Evolutionary conservation across 2,888 invertebrate genomes (phyloP).

Genomic region (Clivina fossor): DNA sequence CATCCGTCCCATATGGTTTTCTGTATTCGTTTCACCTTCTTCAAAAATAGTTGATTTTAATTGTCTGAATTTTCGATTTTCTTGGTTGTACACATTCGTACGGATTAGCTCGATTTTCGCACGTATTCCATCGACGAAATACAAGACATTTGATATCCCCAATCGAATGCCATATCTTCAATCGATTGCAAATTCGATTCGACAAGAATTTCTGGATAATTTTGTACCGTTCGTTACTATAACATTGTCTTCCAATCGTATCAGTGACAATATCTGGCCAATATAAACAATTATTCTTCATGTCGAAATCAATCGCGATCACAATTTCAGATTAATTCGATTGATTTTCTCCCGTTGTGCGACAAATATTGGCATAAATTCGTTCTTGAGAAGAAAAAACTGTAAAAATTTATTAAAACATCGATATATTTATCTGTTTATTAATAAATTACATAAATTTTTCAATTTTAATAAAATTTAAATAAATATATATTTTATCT

Average conservation of each 20-base stretch:
- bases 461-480: too few species aligned
- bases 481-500: too few species aligned
- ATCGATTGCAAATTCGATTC: slow-evolving; percentile 75
- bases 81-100: slow-evolving; percentile 63
- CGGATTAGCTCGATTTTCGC: slow-evolving; percentile 81
- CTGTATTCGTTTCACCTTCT: too few species aligned
- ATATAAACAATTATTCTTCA: slow-evolving; percentile 80
- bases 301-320: slow-evolving; percentile 84
- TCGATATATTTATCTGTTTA: too few species aligned
- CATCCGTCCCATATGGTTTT: slow-evolving; percentile 69
- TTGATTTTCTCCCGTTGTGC: slow-evolving; percentile 77
- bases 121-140: slow-evolving; percentile 81
- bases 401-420: too few species aligned
- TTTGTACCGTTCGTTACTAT: slow-evolving; percentile 64
- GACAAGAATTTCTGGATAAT: slow-evolving; percentile 69
- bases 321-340: slow-evolving; percentile 75
- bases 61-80: too few species aligned
- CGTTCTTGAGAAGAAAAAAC: too few species aligned
- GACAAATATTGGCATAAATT: too few species aligned
- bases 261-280: slow-evolving; percentile 85
- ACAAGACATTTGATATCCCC: slow-evolving; percentile 83
- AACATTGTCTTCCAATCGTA: slow-evolving; percentile 75
- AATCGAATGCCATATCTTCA: slow-evolving; percentile 88
- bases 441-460: too few species aligned
- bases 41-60: too few species aligned